These are phyloP conservation scores for Drosophila pandora DNA, from an alignment of 1,140 invertebrate genomes.

Conservation along the genomic window DNA sequence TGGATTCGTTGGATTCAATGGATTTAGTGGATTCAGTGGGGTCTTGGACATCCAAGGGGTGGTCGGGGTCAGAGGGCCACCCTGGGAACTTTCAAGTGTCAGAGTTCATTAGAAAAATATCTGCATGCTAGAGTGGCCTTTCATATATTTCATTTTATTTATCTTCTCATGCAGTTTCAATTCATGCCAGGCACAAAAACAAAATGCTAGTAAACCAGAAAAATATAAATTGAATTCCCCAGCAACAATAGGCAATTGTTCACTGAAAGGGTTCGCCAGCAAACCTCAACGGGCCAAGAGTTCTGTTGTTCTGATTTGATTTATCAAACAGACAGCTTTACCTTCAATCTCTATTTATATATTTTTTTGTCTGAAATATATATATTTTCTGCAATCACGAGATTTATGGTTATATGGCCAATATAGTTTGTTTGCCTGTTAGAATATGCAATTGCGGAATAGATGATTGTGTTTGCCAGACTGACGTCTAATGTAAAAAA, in stretches of 20 bases:
- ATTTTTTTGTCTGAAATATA: constrained; percentile 13
- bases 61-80: background rate
- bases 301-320: constrained; percentile 54
- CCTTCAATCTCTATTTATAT: constrained; percentile 1
- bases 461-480: constrained; percentile 24
- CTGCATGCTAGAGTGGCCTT: constrained; percentile 33
- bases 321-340: constrained; percentile 35
- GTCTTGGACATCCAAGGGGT: background rate
- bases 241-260: constrained; percentile 52
- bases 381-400: constrained; percentile 31
- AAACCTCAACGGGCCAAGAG: constrained; percentile 34
- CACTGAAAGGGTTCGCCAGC: constrained; percentile 30
- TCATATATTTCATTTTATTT: constrained; percentile 34
- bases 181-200: constrained; percentile 4
- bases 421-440: constrained; percentile 36
- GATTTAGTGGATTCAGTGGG: constrained; percentile 2
- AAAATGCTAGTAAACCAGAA: constrained; percentile 6
- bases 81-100: constrained; percentile 45
- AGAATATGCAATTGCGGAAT: constrained; percentile 14
- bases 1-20: constrained; percentile 1
- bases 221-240: constrained; percentile 60
- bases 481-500: background rate
- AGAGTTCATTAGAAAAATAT: constrained; percentile 74
- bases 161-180: background rate
- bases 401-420: constrained; percentile 49